These are phyloP conservation scores for Heliconius hermathena DNA, from an alignment of 1,140 invertebrate genomes.

Conservation along the genomic window DNA sequence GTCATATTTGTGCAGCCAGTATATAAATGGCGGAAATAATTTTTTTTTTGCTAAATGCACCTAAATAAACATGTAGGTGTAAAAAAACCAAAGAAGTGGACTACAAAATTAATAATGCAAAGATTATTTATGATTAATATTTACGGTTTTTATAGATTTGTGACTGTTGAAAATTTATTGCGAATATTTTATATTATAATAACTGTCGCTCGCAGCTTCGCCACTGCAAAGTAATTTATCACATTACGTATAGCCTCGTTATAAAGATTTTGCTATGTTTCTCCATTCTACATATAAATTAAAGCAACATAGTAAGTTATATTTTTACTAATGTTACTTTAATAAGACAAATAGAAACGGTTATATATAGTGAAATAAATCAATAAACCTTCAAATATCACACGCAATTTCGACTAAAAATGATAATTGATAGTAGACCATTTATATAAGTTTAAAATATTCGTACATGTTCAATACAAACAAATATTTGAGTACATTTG, in stretches of 20 bases:
- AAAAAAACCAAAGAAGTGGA: no score
- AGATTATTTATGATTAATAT: no score
- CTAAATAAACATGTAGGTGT: not conserved
- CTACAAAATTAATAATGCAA: no score
- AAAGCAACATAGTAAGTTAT: not conserved
- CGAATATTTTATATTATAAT: not conserved
- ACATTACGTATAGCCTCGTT: not conserved
- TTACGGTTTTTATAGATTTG: not conserved
- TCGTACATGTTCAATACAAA: not conserved
- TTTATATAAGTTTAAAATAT: not conserved
- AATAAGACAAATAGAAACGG: no score
- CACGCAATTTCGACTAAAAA: not conserved
- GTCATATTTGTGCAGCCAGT: not conserved
- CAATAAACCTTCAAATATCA: not conserved
- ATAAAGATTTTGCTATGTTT: not conserved
- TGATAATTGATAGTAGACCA: no score
- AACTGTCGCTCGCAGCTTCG: not conserved
- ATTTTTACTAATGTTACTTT: no score
- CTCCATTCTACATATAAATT: not conserved
- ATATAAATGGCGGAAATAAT: not conserved
- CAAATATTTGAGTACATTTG: not conserved
- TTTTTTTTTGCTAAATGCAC: no score
- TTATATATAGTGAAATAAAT: not conserved
- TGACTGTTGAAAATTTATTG: conserved; percentile 19
- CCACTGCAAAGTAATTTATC: not conserved